phyloP scores from a whole-genome alignment of 2,888 invertebrate genomes.

The Mesorhabditis spiculigera region DNA sequence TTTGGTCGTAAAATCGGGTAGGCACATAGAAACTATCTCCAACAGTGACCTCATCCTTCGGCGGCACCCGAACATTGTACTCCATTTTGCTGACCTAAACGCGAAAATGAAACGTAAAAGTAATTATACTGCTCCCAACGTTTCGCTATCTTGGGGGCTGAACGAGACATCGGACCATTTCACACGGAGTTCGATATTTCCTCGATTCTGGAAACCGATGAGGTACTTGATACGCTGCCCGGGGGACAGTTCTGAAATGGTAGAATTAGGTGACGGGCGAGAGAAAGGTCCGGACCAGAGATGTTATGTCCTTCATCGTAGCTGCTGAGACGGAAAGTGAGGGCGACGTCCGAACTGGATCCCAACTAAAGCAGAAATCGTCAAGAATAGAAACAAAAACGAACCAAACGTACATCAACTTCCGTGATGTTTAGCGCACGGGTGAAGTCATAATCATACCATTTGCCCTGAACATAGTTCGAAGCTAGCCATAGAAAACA shows the following conservation, averaged over 20 bases:
- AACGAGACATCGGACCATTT: slow-evolving; percentile 94
- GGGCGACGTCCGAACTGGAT: slow-evolving; percentile 85
- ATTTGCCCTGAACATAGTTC: too few relatives aligned
- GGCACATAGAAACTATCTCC: slow-evolving; percentile 90
- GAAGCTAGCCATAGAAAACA: too few relatives aligned
- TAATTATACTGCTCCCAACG: slow-evolving; percentile 76
- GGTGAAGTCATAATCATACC: too few relatives aligned
- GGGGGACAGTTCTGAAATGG: slow-evolving; percentile 75
- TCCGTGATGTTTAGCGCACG: slow-evolving; percentile 24
- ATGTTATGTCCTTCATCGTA: slow-evolving; percentile 60
- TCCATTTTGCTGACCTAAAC: slow-evolving; percentile 78
- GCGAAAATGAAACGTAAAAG: not conserved
- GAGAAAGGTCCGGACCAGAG: slow-evolving; percentile 62
- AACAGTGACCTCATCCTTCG: slow-evolving; percentile 87
- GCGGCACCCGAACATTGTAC: slow-evolving; percentile 81
- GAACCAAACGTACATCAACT: slow-evolving; percentile 59
- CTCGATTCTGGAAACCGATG: slow-evolving; percentile 92
- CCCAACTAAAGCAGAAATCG: slow-evolving; percentile 53
- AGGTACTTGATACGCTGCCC: slow-evolving; percentile 88
- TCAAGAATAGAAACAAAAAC: not conserved
- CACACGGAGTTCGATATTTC: slow-evolving; percentile 81
- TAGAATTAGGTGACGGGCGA: not conserved
- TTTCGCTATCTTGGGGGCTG: slow-evolving; percentile 95
- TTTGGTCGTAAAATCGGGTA: slow-evolving; percentile 89
- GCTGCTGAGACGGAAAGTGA: slow-evolving; percentile 76